Base-by-base conservation (phyloP, 2,113 vertebrate genomes). In the Myodes glareolus region DNA sequence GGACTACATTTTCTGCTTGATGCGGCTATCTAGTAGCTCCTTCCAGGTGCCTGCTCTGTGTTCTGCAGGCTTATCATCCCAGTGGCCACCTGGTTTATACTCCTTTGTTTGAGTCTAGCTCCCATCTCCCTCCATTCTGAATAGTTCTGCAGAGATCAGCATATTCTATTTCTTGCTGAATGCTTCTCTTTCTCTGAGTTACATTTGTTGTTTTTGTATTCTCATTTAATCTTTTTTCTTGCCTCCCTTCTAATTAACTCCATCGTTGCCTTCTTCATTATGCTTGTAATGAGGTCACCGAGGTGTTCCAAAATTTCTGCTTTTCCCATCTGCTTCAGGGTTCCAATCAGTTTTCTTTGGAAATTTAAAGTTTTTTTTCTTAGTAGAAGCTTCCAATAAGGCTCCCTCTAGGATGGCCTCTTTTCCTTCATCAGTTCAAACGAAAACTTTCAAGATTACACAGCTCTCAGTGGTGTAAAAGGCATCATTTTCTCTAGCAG, bases 91-190 rank as follows among this genome's bases (percentile, higher is more conserved):
- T 98, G 98, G 97, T 88, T 95, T 95, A 21, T 81, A 73, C 73
- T 95, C 85, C 96, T 96, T 98, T 98, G 98, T 98, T 94, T 93
- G 96, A 92, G 63, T 95, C 95, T 63, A 90, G 96, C 92, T 97
- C 55, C 92, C 96, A 91, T 98, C 95, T 97, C 94, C 58, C 89
- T 96, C 19, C 0, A 45, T 96, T 97, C 87, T 96, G 96, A 97
- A 98, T 97, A 93, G 97, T 97, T 98, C 94, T 97, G 97, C 96
- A 92, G 86, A 94, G 94, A 97, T 98, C 98, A 98, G 97, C 98
- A 95, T 92, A 96, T 98, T 98, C 97, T 98, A 97, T 98, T 98
- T 98, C 97, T 96, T 97, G 97, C 98, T 97, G 96, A 97, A 98
- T 96, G 98, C 90, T 75, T 97, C 84, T 82, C 97, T 97, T 97